Percentiles rank a stretch among this genome's conserved stretches.
phyloP scores from a whole-genome alignment of 2,797 vertebrate species.

The Sebastes umbrosus region DNA sequence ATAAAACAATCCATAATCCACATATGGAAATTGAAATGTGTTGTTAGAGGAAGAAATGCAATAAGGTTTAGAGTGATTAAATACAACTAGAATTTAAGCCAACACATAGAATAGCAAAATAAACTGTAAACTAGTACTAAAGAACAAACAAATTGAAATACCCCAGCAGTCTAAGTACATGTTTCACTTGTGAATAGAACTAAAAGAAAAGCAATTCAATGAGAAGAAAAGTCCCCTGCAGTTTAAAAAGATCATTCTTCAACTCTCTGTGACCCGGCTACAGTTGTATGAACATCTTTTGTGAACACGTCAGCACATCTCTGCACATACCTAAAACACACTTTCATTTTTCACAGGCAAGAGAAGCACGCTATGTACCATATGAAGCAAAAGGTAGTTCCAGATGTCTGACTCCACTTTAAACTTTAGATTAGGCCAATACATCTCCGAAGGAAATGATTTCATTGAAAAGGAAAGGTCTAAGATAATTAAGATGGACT shows the following conservation, averaged over 20 bases:
- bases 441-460: not conserved
- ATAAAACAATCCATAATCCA: not conserved
- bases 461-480: not conserved
- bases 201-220: not conserved
- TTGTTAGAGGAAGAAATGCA: not conserved
- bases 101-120: not conserved
- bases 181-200: not conserved
- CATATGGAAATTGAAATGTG: not conserved
- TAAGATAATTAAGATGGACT: not conserved
- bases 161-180: not conserved
- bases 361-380: constrained; percentile 31
- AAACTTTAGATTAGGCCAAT: constrained; percentile 12
- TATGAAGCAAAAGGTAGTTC: constrained; percentile 25
- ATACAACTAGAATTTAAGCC: not conserved
- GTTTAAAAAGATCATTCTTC: not conserved
- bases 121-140: not conserved
- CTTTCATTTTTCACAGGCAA: constrained; percentile 19
- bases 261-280: not conserved
- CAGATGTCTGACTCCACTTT: constrained; percentile 52
- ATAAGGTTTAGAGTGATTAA: not conserved
- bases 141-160: not conserved
- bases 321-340: constrained; percentile 9
- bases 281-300: not conserved
- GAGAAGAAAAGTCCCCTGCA: not conserved
- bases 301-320: constrained; percentile 8